Conservation (phyloP, 2,888 invertebrate species). For the Podotricha telesiphe region DNA sequence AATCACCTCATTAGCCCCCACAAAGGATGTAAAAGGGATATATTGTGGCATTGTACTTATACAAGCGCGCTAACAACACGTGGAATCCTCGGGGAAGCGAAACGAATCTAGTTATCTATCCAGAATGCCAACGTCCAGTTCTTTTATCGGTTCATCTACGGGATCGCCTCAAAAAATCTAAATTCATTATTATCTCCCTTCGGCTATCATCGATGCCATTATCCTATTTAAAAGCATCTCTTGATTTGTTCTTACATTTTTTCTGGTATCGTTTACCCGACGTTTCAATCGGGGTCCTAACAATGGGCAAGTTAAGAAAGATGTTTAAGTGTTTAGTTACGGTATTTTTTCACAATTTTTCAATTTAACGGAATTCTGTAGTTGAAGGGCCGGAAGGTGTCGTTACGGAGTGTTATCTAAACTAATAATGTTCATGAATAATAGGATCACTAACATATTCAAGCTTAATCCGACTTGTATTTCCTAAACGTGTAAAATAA, state of each 20-base stretch:
- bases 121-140: slow-evolving; percentile 67
- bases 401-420: slow-evolving; percentile 76
- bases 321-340: slow-evolving; percentile 83
- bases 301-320: slow-evolving; percentile 81
- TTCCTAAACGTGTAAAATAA: slow-evolving; percentile 17
- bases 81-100: slow-evolving; percentile 80
- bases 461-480: slow-evolving; percentile 51
- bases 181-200: slow-evolving; percentile 81
- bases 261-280: slow-evolving; percentile 71
- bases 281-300: slow-evolving; percentile 75
- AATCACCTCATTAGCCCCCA: slow-evolving; percentile 77
- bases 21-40: slow-evolving; percentile 77
- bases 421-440: slow-evolving; percentile 67
- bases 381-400: slow-evolving; percentile 81
- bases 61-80: slow-evolving; percentile 79
- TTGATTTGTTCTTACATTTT: slow-evolving; percentile 79
- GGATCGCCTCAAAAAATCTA: slow-evolving; percentile 68
- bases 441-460: slow-evolving; percentile 53
- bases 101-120: slow-evolving; percentile 75
- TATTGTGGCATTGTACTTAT: slow-evolving; percentile 70
- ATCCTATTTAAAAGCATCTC: slow-evolving; percentile 82
- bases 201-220: slow-evolving; percentile 82
- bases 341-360: slow-evolving; percentile 81
- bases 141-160: slow-evolving; percentile 69
- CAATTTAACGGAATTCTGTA: slow-evolving; percentile 79